Base-by-base conservation (phyloP, 2,797 vertebrate genomes). In the Pseudomugil gertrudae region DNA sequence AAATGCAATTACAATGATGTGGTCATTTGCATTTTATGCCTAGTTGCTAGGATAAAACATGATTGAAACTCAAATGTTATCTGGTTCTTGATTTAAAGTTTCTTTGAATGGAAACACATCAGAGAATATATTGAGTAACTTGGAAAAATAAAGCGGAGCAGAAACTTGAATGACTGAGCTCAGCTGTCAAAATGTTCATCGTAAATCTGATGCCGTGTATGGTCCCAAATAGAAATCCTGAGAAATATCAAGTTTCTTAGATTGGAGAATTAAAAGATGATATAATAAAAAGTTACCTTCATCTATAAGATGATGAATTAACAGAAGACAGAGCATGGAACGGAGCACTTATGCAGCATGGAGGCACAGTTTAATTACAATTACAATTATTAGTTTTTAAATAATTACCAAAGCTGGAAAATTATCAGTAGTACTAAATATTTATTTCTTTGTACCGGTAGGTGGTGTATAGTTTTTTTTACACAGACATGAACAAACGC, bases 1-100 rank as follows among this genome's bases (percentile, higher is more conserved):
- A 87, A 91, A 91, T 80, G 69, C 43, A 88, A 78, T 60, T 63
- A 54, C 69, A 62, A 5, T 14, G 6, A 21, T 14, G 17, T 56
- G 35, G 56, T 35, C 38, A 57, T 60, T 8, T 36, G 3, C 58
- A 6, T 40, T 40, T 40, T 19, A 40, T 40, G 38, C 5, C 38
- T 17, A 17, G 38, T 40, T 40, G 33, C 1, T 47, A 8, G 43
- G 9, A 9, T 19, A 21, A 9, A 21, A 21, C 1, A 21, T n/a
- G n/a, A 47, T 47, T 47, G 43, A 24, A 48, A 48, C 24, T 3
- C 23, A 24, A 13, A 24, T 24, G 3, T 21, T 45, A 9, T 9
- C n/a, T 4, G 19, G 43, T 45, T 45, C n/a, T 9, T 2, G 17
- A 0, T n/a, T 45, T 8, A n/a, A 21, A 9, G 43, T 45, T 45